A percentile compares a stretch with the other conserved stretches of the same genome.
These are phyloP conservation scores for Plutella xylostella DNA, from an alignment of 2,888 invertebrate genomes.

Conservation along the genomic window DNA sequence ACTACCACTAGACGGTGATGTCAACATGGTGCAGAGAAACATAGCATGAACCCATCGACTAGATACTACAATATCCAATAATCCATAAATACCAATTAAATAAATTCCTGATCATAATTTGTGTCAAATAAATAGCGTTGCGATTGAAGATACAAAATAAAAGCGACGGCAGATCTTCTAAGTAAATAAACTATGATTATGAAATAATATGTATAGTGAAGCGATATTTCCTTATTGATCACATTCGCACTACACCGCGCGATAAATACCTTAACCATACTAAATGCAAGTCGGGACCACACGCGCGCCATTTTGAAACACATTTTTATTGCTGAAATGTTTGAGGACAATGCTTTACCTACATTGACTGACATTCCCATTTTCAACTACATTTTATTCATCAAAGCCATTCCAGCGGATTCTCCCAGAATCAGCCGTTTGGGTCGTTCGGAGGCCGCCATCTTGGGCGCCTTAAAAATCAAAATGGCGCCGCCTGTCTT, in stretches of 20 bases:
- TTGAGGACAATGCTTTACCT: constrained; percentile 37
- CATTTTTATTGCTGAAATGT: constrained; percentile 44
- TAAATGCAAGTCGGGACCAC: constrained; percentile 41
- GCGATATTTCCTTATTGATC: constrained; percentile 48
- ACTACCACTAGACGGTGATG: constrained; percentile 29
- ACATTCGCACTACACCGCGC: constrained; percentile 44
- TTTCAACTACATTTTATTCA: constrained; percentile 25
- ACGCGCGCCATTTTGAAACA: constrained; percentile 25
- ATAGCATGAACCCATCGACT: constrained; percentile 47
- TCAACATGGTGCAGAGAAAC: constrained; percentile 17
- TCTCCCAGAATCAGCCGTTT: constrained; percentile 48
- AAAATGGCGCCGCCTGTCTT: constrained; percentile 36
- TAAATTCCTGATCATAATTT: constrained; percentile 24
- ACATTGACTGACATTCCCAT: constrained; percentile 55
- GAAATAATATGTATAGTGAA: constrained; percentile 37
- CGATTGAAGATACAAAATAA: constrained; percentile 54
- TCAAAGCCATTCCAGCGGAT: constrained; percentile 45
- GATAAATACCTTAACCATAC: constrained; percentile 40
- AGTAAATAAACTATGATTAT: constrained; percentile 47
- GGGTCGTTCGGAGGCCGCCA: constrained; percentile 56
- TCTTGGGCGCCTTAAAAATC: constrained; percentile 27
- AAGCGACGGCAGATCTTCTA: constrained; percentile 52
- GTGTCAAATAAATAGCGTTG: constrained; percentile 1
- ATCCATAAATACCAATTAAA: constrained; percentile 30
- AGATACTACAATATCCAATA: constrained; percentile 57